Percentiles rank a stretch among this genome's conserved stretches.
Conservation (phyloP, 1,140 invertebrate genomes). For the Megalonaias nervosa region DNA sequence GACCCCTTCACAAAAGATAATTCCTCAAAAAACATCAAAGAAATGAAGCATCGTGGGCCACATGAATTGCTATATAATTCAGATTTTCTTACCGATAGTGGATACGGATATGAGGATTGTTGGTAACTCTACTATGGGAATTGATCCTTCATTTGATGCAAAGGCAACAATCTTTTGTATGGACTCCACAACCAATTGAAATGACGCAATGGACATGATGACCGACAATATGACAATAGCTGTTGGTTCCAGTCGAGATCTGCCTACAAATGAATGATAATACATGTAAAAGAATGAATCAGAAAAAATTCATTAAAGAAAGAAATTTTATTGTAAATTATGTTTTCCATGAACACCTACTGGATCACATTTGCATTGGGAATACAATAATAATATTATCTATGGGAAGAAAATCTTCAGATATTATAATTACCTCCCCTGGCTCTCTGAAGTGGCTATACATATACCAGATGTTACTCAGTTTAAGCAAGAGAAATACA, state of each 20-base stretch:
- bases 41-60: neutral
- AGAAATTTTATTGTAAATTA: too few species aligned
- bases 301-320: too few species aligned
- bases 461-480: too few species aligned
- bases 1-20: neutral
- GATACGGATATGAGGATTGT: conserved; percentile 68
- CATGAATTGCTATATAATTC: neutral
- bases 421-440: too few species aligned
- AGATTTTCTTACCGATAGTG: conserved; percentile 61
- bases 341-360: too few species aligned
- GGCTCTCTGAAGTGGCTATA: too few species aligned
- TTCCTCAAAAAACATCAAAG: neutral
- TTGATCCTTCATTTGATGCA: conserved; percentile 12
- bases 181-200: conserved; percentile 72
- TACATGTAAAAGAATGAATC: too few species aligned
- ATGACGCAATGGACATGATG: conserved; percentile 73
- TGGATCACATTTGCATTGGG: too few species aligned
- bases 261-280: conserved; percentile 44
- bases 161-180: conserved; percentile 57
- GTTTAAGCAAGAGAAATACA: too few species aligned
- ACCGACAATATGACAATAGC: conserved; percentile 72
- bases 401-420: too few species aligned
- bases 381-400: too few species aligned
- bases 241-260: conserved; percentile 72
- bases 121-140: conserved; percentile 54